Evolutionary conservation across 2,888 invertebrate genomes (phyloP).

Genomic region (Polymixis lichenea): DNA sequence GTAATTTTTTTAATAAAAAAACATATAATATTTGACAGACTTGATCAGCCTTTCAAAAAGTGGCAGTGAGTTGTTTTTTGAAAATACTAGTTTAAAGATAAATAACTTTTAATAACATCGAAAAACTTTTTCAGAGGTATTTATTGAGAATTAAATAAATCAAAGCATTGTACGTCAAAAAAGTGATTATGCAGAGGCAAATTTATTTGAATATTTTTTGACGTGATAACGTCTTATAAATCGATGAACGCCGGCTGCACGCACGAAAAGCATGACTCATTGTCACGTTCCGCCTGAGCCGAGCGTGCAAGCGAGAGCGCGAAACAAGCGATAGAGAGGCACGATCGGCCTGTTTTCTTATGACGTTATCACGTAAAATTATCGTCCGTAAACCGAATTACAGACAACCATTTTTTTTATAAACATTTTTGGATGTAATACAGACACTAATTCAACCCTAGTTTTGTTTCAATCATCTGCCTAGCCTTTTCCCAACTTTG

Average conservation of each 20-base stretch:
- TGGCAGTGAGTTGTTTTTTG: background rate
- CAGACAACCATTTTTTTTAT: too few species aligned
- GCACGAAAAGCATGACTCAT: too few species aligned
- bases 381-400: too few species aligned
- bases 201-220: too few species aligned
- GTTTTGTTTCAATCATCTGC: background rate
- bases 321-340: too few species aligned
- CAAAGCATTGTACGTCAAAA: background rate
- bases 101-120: slow-evolving; percentile 22
- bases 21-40: background rate
- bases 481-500: background rate
- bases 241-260: too few species aligned
- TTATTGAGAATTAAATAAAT: background rate
- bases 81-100: background rate
- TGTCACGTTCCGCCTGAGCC: too few species aligned
- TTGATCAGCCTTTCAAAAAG: background rate
- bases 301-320: too few species aligned
- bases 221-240: too few species aligned
- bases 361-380: too few species aligned
- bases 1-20: background rate
- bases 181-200: background rate
- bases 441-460: background rate
- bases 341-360: too few species aligned
- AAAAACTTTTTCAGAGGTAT: slow-evolving; percentile 1
- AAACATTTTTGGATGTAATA: slow-evolving; percentile 16